These are phyloP conservation scores for Parotocinclus haroldoi DNA, from an alignment of 2,797 vertebrate species.

Conservation along the genomic window DNA sequence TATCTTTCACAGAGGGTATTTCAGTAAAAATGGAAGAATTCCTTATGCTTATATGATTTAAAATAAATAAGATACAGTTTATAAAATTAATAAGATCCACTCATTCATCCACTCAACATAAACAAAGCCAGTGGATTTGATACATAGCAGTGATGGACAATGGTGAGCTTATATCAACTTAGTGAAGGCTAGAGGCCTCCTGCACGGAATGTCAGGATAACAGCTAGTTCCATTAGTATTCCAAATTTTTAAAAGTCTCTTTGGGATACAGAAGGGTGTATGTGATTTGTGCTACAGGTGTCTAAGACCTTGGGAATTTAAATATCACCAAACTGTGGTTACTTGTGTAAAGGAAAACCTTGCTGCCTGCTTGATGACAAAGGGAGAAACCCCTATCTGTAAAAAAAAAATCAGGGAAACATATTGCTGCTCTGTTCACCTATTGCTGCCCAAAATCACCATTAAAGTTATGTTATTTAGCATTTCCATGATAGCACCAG, in stretches of 20 bases:
- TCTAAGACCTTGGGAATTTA: constrained; percentile 33
- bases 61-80: no score
- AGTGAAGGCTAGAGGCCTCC: neutral
- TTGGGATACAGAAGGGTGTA: constrained; percentile 9
- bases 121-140: neutral
- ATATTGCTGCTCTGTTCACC: neutral
- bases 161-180: neutral
- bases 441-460: neutral
- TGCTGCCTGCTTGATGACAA: constrained; percentile 34
- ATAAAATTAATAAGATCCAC: no score
- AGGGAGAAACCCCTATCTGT: no score
- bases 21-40: no score
- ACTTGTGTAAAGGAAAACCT: constrained; percentile 27
- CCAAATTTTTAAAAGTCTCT: neutral
- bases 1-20: no score
- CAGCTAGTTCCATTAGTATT: constrained; percentile 1
- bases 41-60: no score
- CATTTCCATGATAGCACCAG: constrained; percentile 24
- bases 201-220: constrained; percentile 30
- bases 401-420: no score
- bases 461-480: neutral
- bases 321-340: constrained; percentile 22
- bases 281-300: constrained; percentile 43
- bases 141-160: neutral
- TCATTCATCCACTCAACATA: constrained; percentile 4